Conservation (phyloP, 2,113 vertebrate species). For the Ailurus styani region DNA sequence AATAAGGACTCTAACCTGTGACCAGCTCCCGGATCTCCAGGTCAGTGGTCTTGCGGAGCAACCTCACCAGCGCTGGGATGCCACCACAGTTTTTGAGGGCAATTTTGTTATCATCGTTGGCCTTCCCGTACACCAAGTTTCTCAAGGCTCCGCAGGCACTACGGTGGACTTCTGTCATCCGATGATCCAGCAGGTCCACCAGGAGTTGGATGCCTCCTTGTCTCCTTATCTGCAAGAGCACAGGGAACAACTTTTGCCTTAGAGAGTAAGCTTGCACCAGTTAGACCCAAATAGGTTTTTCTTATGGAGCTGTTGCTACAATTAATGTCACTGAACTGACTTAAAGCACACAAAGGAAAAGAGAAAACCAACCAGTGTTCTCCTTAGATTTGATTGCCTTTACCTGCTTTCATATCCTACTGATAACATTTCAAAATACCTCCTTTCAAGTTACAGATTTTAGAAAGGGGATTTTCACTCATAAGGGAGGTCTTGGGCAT, state of each 20-base stretch:
- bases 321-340: background rate
- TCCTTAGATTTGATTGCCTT: background rate
- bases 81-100: slow-evolving; percentile 97
- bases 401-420: background rate
- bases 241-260: slow-evolving; percentile 44
- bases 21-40: slow-evolving; percentile 98
- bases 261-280: background rate
- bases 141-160: slow-evolving; percentile 97
- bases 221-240: slow-evolving; percentile 91
- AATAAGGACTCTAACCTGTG: slow-evolving; percentile 87
- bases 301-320: background rate
- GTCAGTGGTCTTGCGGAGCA: slow-evolving; percentile 95
- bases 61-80: slow-evolving; percentile 95
- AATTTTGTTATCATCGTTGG: slow-evolving; percentile 98
- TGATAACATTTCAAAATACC: slow-evolving; percentile 1
- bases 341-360: background rate
- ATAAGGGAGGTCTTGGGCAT: background rate
- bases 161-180: slow-evolving; percentile 98
- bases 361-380: background rate
- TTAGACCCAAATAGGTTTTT: background rate
- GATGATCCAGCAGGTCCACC: slow-evolving; percentile 96
- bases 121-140: slow-evolving; percentile 97
- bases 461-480: slow-evolving; percentile 26
- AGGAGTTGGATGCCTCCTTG: slow-evolving; percentile 97
- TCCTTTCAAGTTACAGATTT: background rate